These are phyloP conservation scores for Xestia ashworthii DNA, from an alignment of 2,888 invertebrate genomes.

Conservation along the genomic window DNA sequence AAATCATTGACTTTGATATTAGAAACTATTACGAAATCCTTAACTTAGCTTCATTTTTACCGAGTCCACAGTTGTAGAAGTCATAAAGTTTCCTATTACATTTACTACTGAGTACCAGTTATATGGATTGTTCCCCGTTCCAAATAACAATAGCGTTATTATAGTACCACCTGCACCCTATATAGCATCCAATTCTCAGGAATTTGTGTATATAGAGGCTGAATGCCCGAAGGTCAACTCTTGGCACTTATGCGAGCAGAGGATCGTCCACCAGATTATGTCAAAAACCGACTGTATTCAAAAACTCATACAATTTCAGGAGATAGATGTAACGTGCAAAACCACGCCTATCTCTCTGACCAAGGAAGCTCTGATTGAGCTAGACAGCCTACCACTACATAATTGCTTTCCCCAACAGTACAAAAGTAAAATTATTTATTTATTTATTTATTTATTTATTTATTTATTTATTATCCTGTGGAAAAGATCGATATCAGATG, in stretches of 20 bases:
- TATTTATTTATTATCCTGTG: slow-evolving; percentile 8
- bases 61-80: slow-evolving; percentile 9
- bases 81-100: slow-evolving; percentile 14
- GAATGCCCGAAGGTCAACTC: slow-evolving; percentile 12
- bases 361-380: slow-evolving; percentile 2
- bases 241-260: slow-evolving; percentile 1
- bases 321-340: slow-evolving; percentile 6
- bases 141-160: no score
- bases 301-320: no score
- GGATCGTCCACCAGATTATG: no score
- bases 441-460: no score
- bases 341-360: slow-evolving; percentile 8
- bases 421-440: slow-evolving; percentile 10
- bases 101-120: slow-evolving; percentile 1
- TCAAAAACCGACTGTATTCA: no score
- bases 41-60: slow-evolving; percentile 4
- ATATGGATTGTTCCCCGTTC: neutral
- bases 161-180: neutral
- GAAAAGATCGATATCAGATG: slow-evolving; percentile 5
- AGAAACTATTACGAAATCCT: neutral
- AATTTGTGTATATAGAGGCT: slow-evolving; percentile 9
- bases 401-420: slow-evolving; percentile 6
- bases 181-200: slow-evolving; percentile 6
- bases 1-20: no score
- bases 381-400: slow-evolving; percentile 13